Percentiles rank a stretch among this genome's conserved stretches.
Conservation (phyloP, 1,140 invertebrate genomes). For the Papilio helenus region DNA sequence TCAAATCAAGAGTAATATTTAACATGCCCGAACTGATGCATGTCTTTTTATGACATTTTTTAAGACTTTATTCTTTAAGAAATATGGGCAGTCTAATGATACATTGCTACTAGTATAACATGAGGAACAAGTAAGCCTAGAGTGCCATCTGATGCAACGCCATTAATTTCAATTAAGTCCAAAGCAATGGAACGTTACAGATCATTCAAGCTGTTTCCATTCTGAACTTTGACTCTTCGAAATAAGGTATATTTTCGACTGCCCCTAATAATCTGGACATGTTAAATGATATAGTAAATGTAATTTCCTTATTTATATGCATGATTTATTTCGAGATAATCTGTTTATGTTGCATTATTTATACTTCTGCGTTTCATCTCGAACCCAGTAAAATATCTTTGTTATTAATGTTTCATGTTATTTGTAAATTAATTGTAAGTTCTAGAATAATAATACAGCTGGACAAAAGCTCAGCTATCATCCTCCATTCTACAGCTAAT, state of each 20-base stretch:
- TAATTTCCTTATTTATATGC: neutral
- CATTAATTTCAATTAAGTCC: conserved; percentile 18
- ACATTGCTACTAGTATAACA: neutral
- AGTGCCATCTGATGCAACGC: conserved; percentile 16
- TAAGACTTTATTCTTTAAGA: neutral
- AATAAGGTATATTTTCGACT: neutral
- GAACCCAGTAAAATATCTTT: no score
- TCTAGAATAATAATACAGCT: neutral
- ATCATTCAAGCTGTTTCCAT: neutral
- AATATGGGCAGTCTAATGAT: neutral
- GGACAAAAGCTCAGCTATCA: neutral
- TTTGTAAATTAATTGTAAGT: neutral
- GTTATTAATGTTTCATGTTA: no score
- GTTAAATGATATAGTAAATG: neutral
- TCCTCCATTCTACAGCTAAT: neutral
- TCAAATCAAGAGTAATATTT: no score
- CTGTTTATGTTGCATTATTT: neutral
- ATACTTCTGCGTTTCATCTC: no score
- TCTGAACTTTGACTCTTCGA: neutral
- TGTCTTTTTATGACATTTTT: no score
- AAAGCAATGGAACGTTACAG: neutral
- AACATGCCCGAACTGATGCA: no score
- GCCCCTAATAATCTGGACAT: neutral
- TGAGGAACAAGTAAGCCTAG: conserved; percentile 14
- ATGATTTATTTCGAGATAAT: neutral